These are phyloP conservation scores for Malurus cyaneus DNA, from an alignment of 2,113 vertebrate genomes.

Conservation along the genomic window DNA sequence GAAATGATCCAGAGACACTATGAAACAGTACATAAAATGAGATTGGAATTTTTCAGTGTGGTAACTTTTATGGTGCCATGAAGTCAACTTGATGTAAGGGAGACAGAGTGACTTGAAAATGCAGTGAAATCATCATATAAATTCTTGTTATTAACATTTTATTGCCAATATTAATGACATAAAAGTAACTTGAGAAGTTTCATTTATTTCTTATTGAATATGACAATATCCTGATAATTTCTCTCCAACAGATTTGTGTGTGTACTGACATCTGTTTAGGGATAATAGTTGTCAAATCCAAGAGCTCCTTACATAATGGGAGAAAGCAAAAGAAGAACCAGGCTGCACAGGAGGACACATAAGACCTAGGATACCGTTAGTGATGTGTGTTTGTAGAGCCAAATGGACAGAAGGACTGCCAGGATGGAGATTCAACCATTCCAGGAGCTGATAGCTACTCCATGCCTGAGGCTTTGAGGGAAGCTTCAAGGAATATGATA, in stretches of 20 bases:
- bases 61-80: background rate
- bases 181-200: background rate
- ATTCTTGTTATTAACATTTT: background rate
- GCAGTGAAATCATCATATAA: background rate
- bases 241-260: background rate
- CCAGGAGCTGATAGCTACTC: background rate
- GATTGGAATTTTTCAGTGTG: background rate
- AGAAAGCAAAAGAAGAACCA: background rate
- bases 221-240: background rate
- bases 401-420: background rate
- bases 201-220: background rate
- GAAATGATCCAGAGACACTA: background rate
- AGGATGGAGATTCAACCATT: background rate
- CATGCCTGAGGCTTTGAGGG: background rate
- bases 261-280: background rate
- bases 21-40: background rate
- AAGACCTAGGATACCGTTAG: background rate
- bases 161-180: background rate
- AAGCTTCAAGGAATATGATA: background rate
- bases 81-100: background rate
- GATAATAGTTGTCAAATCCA: background rate
- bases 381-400: background rate
- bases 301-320: background rate
- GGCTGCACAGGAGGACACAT: background rate
- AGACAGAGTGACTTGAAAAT: background rate